Base-by-base conservation (phyloP, 2,888 invertebrate species). In the Ophion slaviceki region DNA sequence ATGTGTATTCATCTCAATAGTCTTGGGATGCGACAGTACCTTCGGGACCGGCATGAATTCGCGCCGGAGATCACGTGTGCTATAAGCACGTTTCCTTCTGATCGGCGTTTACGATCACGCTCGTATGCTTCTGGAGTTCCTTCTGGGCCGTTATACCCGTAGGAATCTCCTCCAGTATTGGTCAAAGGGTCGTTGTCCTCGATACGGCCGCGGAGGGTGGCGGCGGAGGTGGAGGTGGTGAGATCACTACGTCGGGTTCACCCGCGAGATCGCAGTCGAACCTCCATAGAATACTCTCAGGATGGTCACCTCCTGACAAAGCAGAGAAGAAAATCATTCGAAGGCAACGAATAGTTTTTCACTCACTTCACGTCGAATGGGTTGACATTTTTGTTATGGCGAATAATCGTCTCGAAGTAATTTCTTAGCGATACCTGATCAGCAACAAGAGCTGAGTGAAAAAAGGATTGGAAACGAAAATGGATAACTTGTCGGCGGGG, bases 231-330 rank as follows among this genome's bases (percentile, higher is more conserved):
- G 89, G 89, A 45, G 92, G 90, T 20, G 90, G 89, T 36, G 93
- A 93, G 85, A 93, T 92, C 84, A 93, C 91, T 85, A 94, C 93
- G 88, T 93, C 93, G 47, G 93, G 93, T 80, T 93, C 93, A 92
- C 92, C 93, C 88, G 92, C 92, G 86, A 93, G 91, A 88, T 93
- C 93, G 92, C 93, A 93, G 87, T 93, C 93, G 90, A 93, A 93
- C 92, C 93, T 93, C 93, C 93, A 93, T 78, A 93, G 89, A 84
- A 93, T 93, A 88, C 90, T 93, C 89, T 93, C 93, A 93, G 93
- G 91, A 88, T 93, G 92, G 93, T 93, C 93, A 93, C 92, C 93
- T 93, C 92, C 93, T 93, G 89, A 47, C 20, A 45, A 78, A 83
- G 32, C 20, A 14, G 57, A 45, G 36, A 72, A 62, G 17, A 32